phyloP scores from a whole-genome alignment of 1,140 invertebrate species.

The Procambarus virginalis region DNA sequence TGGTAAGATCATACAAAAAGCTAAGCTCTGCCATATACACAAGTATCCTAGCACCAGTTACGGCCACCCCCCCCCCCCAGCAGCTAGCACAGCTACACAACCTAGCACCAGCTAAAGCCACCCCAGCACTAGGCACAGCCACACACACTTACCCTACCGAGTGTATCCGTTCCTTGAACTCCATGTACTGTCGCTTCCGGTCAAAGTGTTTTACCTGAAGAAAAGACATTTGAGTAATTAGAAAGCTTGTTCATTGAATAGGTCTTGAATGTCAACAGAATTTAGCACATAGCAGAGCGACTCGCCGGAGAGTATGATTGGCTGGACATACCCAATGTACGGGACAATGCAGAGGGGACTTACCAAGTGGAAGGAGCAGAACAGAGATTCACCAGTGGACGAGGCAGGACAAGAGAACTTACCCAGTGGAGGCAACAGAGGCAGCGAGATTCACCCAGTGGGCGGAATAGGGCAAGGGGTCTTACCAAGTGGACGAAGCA shows the following conservation, averaged over 20 bases:
- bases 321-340: too few species aligned
- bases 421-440: conserved; percentile 77
- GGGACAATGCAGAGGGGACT: too few species aligned
- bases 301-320: too few species aligned
- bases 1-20: not conserved
- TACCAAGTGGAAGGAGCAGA: too few species aligned
- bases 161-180: conserved; percentile 92
- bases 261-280: too few species aligned
- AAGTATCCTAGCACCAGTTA: not conserved
- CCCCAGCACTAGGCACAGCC: not conserved
- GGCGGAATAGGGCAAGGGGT: too few species aligned
- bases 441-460: conserved; percentile 58
- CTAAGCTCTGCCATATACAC: not conserved
- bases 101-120: not conserved
- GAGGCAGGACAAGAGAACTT: not conserved
- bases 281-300: too few species aligned
- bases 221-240: too few species aligned
- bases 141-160: conserved; percentile 81
- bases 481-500: too few species aligned
- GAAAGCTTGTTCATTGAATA: too few species aligned
- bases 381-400: too few species aligned
- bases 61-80: conserved; percentile 1
- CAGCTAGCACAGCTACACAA: conserved; percentile 3
- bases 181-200: conserved; percentile 88
- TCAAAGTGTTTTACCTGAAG: conserved; percentile 92